Percentiles rank a stretch among this genome's conserved stretches.
These are phyloP conservation scores for Rhyacophila brunnea DNA, from an alignment of 1,140 invertebrate species.

Conservation along the genomic window DNA sequence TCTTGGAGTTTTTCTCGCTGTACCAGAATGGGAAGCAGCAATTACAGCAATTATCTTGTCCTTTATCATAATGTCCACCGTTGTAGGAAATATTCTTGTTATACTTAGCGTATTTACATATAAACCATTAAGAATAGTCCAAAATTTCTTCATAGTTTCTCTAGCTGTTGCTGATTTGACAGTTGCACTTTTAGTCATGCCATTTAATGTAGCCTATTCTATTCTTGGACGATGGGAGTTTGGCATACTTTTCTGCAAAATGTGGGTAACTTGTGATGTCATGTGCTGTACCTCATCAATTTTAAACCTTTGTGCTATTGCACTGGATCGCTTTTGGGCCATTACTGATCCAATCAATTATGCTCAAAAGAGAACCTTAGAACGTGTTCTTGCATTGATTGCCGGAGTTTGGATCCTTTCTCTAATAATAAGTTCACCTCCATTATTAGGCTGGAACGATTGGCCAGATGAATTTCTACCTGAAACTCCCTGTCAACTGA, in stretches of 20 bases:
- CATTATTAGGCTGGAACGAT: constrained; percentile 95
- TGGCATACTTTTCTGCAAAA: constrained; percentile 88
- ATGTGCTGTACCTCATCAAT: constrained; percentile 97
- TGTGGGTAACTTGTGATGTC: constrained; percentile 96
- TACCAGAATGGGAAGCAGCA: constrained; percentile 80
- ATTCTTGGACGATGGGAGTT: constrained; percentile 88
- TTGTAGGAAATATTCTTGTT: constrained; percentile 94
- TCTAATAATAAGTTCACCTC: constrained; percentile 91
- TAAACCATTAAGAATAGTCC: constrained; percentile 92
- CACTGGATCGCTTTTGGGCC: constrained; percentile 92
- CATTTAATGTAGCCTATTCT: constrained; percentile 92
- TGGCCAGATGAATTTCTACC: constrained; percentile 81
- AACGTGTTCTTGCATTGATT: constrained; percentile 87
- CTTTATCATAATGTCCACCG: constrained; percentile 82
- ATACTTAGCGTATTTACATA: constrained; percentile 96
- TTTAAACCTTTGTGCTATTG: constrained; percentile 93
- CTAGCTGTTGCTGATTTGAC: constrained; percentile 97
- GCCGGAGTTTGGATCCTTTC: constrained; percentile 90
- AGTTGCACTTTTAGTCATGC: constrained; percentile 93
- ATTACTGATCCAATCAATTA: constrained; percentile 98
- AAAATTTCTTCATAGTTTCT: constrained; percentile 98
- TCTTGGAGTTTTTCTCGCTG: constrained; percentile 63
- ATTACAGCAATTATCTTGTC: constrained; percentile 72
- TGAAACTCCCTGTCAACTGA: constrained; percentile 75
- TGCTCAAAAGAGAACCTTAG: constrained; percentile 91